A percentile compares a stretch with the other conserved stretches of the same genome.
These are phyloP conservation scores for Thysanoteuthis rhombus DNA, from an alignment of 2,888 invertebrate species.

Conservation along the genomic window DNA sequence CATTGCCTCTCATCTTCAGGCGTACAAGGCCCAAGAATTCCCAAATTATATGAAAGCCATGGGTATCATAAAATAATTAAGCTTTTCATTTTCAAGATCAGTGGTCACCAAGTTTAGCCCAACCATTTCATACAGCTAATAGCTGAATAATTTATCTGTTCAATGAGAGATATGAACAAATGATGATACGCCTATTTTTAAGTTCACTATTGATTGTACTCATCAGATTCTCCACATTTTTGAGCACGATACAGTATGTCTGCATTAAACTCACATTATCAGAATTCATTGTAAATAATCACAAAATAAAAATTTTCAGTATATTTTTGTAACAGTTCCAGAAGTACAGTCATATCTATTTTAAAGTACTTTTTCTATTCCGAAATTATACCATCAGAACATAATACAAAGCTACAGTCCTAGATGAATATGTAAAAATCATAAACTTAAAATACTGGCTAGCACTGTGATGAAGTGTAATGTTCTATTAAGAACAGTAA, in stretches of 20 bases:
- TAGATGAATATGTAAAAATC: no score
- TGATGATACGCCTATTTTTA: neutral
- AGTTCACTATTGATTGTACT: neutral
- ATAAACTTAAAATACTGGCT: no score
- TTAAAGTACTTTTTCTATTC: no score
- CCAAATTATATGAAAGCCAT: neutral
- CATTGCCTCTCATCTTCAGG: neutral
- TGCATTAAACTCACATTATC: neutral
- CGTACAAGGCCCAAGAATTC: neutral
- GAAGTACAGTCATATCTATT: neutral
- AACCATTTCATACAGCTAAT: no score
- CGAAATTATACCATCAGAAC: no score
- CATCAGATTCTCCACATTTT: neutral
- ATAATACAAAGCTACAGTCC: no score
- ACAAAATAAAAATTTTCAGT: neutral
- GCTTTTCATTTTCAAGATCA: neutral
- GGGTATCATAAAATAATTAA: neutral
- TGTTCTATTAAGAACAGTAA: no score
- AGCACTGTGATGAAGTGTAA: no score
- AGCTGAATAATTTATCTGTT: neutral
- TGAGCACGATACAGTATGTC: neutral
- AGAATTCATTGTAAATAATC: neutral
- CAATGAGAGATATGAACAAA: neutral
- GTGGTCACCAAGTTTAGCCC: neutral
- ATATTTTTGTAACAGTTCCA: neutral